Percentiles rank a stretch among this genome's conserved stretches.
Conservation (phyloP, 1,140 invertebrate species). For the Drosophila novamexicana region DNA sequence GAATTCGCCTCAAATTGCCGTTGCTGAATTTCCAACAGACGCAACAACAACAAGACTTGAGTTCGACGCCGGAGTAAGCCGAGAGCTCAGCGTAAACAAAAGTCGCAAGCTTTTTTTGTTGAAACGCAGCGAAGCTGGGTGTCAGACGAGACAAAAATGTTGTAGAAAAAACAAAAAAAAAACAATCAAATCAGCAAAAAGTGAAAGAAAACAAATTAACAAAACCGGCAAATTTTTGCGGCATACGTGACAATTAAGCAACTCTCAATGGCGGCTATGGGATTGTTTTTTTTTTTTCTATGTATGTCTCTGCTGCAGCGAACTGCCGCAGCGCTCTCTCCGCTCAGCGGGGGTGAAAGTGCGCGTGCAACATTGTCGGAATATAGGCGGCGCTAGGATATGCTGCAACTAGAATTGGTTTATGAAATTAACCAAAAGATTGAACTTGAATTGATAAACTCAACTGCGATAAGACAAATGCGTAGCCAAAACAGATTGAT, state of each 20-base stretch:
- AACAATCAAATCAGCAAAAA: slow-evolving; percentile 48
- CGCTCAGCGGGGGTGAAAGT: slow-evolving; percentile 33
- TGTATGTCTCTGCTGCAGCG: not conserved
- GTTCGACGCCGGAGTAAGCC: slow-evolving; percentile 8
- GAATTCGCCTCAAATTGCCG: slow-evolving; percentile 3
- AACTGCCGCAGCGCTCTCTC: slow-evolving; percentile 1
- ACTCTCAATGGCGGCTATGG: slow-evolving; percentile 46
- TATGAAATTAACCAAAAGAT: slow-evolving; percentile 23
- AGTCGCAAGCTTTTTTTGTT: not conserved
- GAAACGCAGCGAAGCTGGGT: slow-evolving; percentile 1
- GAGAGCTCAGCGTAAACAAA: slow-evolving; percentile 32
- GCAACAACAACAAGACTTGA: slow-evolving; percentile 2
- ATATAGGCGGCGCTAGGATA: not conserved
- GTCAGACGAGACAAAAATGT: slow-evolving; percentile 23
- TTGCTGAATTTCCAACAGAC: slow-evolving; percentile 5
- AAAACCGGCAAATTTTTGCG: slow-evolving; percentile 41
- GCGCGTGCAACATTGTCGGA: slow-evolving; percentile 1
- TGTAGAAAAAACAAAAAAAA: slow-evolving; percentile 1
- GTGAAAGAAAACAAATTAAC: slow-evolving; percentile 17
- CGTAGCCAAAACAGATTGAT: slow-evolving; percentile 3
- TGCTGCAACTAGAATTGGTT: not conserved
- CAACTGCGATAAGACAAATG: slow-evolving; percentile 31
- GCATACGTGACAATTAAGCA: slow-evolving; percentile 66
- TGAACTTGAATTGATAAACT: slow-evolving; percentile 22
- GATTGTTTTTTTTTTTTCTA: not conserved